Percentiles rank a stretch among this genome's conserved stretches.
Conservation (phyloP, 2,888 invertebrate species). For the Bimastos eiseni region DNA sequence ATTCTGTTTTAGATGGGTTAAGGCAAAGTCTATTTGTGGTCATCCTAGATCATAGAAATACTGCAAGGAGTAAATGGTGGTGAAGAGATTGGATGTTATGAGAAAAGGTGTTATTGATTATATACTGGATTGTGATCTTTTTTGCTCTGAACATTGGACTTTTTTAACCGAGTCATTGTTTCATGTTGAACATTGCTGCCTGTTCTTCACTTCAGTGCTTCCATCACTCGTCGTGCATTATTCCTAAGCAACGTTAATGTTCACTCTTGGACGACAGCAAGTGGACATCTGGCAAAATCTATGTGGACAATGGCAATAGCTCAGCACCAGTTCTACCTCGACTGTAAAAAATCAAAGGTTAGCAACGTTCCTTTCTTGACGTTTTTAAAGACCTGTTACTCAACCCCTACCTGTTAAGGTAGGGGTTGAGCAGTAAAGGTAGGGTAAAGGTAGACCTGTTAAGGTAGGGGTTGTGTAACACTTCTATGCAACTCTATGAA, state of each 20-base stretch:
- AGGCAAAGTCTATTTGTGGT: no score
- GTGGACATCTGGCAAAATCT: conserved; percentile 65
- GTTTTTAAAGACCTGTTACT: neutral
- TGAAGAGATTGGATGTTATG: neutral
- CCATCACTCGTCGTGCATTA: conserved; percentile 64
- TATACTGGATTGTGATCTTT: neutral
- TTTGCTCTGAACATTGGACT: no score
- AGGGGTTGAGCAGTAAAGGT: neutral
- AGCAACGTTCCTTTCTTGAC: neutral
- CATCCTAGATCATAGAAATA: neutral
- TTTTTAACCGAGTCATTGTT: neutral
- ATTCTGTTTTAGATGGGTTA: no score
- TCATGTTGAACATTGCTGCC: neutral
- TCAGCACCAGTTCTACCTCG: conserved; percentile 68
- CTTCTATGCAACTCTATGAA: neutral
- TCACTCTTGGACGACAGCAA: conserved; percentile 62
- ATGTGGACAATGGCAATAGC: conserved; percentile 68
- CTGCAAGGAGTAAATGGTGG: no score
- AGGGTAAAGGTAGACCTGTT: neutral
- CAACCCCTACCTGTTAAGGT: no score
- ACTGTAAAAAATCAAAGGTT: conserved; percentile 61
- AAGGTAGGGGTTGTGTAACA: no score
- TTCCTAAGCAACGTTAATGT: conserved; percentile 60
- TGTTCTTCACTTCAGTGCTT: conserved; percentile 59
- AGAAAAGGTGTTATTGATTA: neutral